Base-by-base conservation (phyloP, 2,113 vertebrate species). In the Channa argus region DNA sequence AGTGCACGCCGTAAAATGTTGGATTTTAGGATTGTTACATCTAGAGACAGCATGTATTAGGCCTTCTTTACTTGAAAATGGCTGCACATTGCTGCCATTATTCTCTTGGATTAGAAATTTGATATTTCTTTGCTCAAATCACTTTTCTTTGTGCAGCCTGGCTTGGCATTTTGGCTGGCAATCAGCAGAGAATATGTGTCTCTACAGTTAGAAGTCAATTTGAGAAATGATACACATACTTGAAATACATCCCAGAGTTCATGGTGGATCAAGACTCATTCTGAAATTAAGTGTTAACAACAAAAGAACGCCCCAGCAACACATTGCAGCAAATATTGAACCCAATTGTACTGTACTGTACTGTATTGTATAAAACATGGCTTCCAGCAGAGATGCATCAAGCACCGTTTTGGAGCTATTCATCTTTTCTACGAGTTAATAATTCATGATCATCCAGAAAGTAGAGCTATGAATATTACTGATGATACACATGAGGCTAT, bases 401-500 rank as follows among this genome's bases (percentile, higher is more conserved):
- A 85, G 80, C 67, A 87, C 62, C 77, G 51, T 84, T 92, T 90
- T 86, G 79, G 64, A 80, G 72, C 81, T 62, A 91, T 92, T 92
- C 81, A 86, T 91, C 84, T 91, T 90, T 86, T 84, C 79, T 55
- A 73, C 60, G 60, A 78, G 77, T 93, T 90, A 92, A 92, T 92
- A 92, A 93, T 93, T 93, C 90, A 93, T 92, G 82, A 89, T 90
- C 85, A 87, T 87, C 79, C 65, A 65, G 86, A 91, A 91, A 87
- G 85, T 86, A 83, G 83, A 89, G 85, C 89, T 79, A 86, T 91
- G 89, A 91, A 92, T 91, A 90, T 92, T 90, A 88, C 88, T 91
- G 89, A 90, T 86, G 88, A 90, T 91, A 82, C 92, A 92, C 91
- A 91, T 80, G 92, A 91, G 92, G 88, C 85, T 91, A 88, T 93